Evolutionary conservation across 64 coral and sea anemone species (phyloP), one percentile per base, ranked within the genome.

Genomic region (Hydrozoanthus tunicans): DNA sequence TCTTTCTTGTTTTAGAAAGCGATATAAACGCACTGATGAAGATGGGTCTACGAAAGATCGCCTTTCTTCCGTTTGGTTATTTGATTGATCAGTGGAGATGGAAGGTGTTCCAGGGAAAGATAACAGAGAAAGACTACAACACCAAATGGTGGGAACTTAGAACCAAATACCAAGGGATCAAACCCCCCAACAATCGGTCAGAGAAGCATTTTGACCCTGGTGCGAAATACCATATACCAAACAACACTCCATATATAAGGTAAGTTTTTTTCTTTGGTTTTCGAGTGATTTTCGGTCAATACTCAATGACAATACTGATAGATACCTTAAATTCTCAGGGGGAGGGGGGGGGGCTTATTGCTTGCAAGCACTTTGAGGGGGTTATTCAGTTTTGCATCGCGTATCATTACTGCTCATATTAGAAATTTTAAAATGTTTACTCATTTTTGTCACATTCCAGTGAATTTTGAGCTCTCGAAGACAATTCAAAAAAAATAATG

Each of bases 141-240:
- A 54, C 65, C 0, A 74, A 74, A 72, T 89, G 85, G 85, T 89
- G 85, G 85, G 85, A 89, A 7, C 73, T 89, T 3, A n/a, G 85
- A 73, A 65, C 62, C 64, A 74, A 89, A n/a, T 89, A 76, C n/a
- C 85, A 89, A 14, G 85, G 85, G 11, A 89, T 89, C 64, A 89
- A 57, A 54, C 17, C 85, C 0, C 85, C 85, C 13, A 75, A 59
- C 17, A 58, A 52, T 5, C 62, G 85, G 1, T 54, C 56, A 54
- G 82, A 86, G 71, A 7, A 51, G 3, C 51, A 74, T 51, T 89
- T 89, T 27, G 86, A 89, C 54, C 86, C 86, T 7, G 86, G 86
- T 15, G 86, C 86, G 0, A 89, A 89, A 62, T 89, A 89, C 70
- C 86, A 89, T 77, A 89, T 89, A 9, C 86, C 86, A 59, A 51